Base-by-base conservation (phyloP, 2,113 vertebrate species). In the Ammospiza caudacuta region DNA sequence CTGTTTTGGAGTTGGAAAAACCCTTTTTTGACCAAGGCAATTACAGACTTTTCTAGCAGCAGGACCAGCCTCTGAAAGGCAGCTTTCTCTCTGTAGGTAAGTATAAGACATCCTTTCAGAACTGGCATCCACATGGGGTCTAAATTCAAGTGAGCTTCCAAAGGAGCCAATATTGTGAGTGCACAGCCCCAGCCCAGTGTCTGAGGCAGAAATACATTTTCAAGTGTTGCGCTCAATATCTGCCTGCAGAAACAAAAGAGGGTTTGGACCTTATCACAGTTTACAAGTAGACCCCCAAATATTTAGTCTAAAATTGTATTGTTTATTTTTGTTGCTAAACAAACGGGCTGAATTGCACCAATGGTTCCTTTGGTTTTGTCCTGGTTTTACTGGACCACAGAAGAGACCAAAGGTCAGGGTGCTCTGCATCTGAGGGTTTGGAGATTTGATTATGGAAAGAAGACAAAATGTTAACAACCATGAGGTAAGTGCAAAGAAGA, bases 381-480 rank as follows among this genome's bases (percentile, higher is more conserved):
- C 67, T 64, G 37, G 28, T 58, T 76, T 61, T 46, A 6, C 46
- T 22, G 12, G 58, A 27, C 44, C 47, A 9, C 19, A 47, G 68
- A 58, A 49, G 21, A 13, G 31, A 80, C 22, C 43, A 90, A 66
- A 74, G 41, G n/a, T 80, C 49, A 49, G 63, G 51, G 22, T 31
- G 58, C 59, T 91, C 59, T 91, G 75, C 29, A 51, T 66, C 59
- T 55, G 44, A 55, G 57, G 31, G 22, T 59, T 52, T 59, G 87
- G 33, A 62, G 74, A 57, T 81, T 70, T 77, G 75, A 37, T 78
- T 85, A 90, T 61, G 52, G 75, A 88, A 95, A 86, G 46, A 44
- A 94, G 54, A 76, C 13, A 68, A 87, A 95, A 74, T 28, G 24
- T 64, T 91, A 92, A 92, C 74, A 87, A 90, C 39, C 88, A 63